Evolutionary conservation across 2,113 vertebrate genomes (phyloP).

Genomic region (Tor tambroides): DNA sequence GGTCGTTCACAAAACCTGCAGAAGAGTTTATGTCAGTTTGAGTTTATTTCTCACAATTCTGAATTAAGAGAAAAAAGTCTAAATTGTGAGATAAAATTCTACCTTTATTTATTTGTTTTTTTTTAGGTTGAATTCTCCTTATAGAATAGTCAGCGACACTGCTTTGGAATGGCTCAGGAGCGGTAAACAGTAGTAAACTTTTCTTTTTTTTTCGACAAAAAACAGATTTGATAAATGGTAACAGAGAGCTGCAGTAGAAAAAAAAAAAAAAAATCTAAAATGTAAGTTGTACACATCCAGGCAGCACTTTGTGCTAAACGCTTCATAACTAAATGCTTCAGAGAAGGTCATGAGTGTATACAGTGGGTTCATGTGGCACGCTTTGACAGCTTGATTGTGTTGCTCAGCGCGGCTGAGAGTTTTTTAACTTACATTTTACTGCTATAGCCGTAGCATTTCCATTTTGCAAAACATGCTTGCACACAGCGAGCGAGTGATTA

Average conservation of each 20-base stretch:
- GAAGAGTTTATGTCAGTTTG: too few species aligned
- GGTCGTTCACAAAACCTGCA: too few species aligned
- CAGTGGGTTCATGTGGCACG: background rate
- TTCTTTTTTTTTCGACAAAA: background rate
- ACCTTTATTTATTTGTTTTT: too few species aligned
- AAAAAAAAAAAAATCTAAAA: background rate
- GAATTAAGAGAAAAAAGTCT: too few species aligned
- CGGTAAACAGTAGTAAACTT: background rate
- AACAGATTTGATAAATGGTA: background rate
- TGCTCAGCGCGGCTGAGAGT: background rate
- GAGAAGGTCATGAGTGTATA: background rate
- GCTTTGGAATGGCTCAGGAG: background rate
- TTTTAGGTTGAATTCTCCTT: too few species aligned
- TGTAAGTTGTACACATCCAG: background rate
- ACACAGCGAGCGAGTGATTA: background rate
- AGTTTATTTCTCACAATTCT: too few species aligned
- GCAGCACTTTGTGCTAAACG: background rate
- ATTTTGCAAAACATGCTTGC: background rate
- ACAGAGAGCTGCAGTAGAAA: background rate
- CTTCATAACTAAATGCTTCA: slow-evolving; percentile 17
- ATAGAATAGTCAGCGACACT: background rate
- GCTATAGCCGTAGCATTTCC: background rate
- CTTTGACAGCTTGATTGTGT: slow-evolving; percentile 14
- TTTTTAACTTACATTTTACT: background rate
- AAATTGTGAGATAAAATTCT: too few species aligned